Base-by-base conservation (phyloP, 30 jellyfish, hydroid and myxozoan species). In the Calvadosia cruxmelitensis region DNA sequence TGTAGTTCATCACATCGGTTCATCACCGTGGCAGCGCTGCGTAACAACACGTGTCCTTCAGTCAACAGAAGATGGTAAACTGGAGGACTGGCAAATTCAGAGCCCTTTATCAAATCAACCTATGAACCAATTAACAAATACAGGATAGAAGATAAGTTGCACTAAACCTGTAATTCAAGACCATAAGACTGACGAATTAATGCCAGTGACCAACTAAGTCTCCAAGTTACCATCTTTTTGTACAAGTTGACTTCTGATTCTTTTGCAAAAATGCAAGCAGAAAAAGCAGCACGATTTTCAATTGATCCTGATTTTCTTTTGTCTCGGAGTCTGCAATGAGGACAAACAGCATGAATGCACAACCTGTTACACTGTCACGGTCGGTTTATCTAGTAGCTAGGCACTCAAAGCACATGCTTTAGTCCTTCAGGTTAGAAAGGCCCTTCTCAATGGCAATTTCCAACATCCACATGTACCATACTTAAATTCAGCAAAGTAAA, bases 61-160 rank as follows among this genome's bases (percentile, higher is more conserved):
- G 93, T 53, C 28, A 79, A 64, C 20, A 88, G 80, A 36, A 78
- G 97, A 72, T 76, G 77, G 52, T 82, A 88, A 27, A 88, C 91
- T 32, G 68, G 33, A 29, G 97, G 97, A 62, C 80, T 88, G 16
- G 93, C 81, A 52, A 88, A 88, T 68, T 88, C 94, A 27, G 88
- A 82, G 13, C 95, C 97, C 31, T 88, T 80, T 52, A 88, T 88
- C 27, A 88, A 69, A 24, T 52, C 70, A 31, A 72, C 67, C 93
- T 80, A 48, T 25, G 69, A 49, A 3, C 20, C 63, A 25, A 31
- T 10, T 29, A n/a, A n/a, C n/a, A n/a, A n/a, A n/a, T n/a, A n/a
- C n/a, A n/a, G n/a, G n/a, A n/a, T n/a, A n/a, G n/a, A n/a, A n/a
- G n/a, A n/a, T n/a, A n/a, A n/a, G n/a, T n/a, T n/a, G n/a, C n/a